These are phyloP conservation scores for Diarsia rubi DNA, from an alignment of 2,888 invertebrate species.

Conservation along the genomic window DNA sequence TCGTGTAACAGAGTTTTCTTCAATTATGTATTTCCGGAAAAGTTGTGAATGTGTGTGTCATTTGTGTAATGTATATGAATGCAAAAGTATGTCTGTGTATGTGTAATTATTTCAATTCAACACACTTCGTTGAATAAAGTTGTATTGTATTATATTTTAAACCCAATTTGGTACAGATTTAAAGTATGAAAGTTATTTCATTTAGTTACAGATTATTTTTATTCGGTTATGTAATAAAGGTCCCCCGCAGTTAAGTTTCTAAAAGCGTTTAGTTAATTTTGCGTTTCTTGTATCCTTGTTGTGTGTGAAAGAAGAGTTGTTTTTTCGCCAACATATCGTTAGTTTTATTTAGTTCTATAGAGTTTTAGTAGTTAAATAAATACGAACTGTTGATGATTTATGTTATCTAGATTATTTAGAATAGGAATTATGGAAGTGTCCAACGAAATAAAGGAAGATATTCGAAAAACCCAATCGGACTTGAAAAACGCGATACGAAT, in stretches of 20 bases:
- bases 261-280: slow-evolving; percentile 41
- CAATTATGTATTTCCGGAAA: slow-evolving; percentile 12
- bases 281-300: slow-evolving; percentile 52
- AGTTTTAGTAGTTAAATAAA: slow-evolving; percentile 19
- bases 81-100: slow-evolving; percentile 33
- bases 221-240: slow-evolving; percentile 49
- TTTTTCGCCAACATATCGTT: slow-evolving; percentile 54
- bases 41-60: slow-evolving; percentile 29
- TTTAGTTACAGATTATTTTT: slow-evolving; percentile 37
- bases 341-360: slow-evolving; percentile 31
- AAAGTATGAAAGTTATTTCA: slow-evolving; percentile 43
- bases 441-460: slow-evolving; percentile 91
- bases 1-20: slow-evolving; percentile 37
- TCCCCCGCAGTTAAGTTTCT: slow-evolving; percentile 55
- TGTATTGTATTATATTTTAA: slow-evolving; percentile 41
- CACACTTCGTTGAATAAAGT: slow-evolving; percentile 59
- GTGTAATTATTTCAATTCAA: slow-evolving; percentile 59
- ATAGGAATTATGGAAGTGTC: slow-evolving; percentile 90
- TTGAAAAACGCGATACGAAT: slow-evolving; percentile 92
- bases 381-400: slow-evolving; percentile 22
- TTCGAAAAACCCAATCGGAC: slow-evolving; percentile 91
- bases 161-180: slow-evolving; percentile 35
- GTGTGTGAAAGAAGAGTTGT: slow-evolving; percentile 59
- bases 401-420: slow-evolving; percentile 3
- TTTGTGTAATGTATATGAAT: neutral